Evolutionary conservation across 2,113 vertebrate species (phyloP).

Genomic region (Papio anubis): DNA sequence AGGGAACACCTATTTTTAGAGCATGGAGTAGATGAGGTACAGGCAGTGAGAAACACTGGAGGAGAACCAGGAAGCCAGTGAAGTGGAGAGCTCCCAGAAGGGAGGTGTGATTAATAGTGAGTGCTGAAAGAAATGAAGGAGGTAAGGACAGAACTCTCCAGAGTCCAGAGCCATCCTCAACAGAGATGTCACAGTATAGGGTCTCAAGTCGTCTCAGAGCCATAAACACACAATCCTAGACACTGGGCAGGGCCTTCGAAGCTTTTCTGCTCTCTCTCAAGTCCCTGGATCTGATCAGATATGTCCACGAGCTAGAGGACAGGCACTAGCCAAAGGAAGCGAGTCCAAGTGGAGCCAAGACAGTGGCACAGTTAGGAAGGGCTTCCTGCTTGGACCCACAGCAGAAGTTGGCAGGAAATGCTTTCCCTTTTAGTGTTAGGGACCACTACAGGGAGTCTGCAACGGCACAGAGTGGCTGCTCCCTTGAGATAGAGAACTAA

Average conservation of each 20-base stretch:
- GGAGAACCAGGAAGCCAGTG: neutral
- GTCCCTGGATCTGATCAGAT: neutral
- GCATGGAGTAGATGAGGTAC: constrained; percentile 15
- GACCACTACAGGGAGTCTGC: neutral
- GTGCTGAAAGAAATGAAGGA: neutral
- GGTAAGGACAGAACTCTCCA: neutral
- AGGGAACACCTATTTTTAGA: neutral
- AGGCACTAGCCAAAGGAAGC: neutral
- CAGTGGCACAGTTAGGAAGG: neutral
- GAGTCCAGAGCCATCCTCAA: neutral
- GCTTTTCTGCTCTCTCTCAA: neutral
- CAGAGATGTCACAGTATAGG: neutral
- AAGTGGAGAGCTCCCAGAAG: neutral
- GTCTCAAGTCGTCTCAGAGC: neutral
- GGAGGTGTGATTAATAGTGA: neutral
- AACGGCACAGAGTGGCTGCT: neutral
- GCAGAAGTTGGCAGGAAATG: neutral
- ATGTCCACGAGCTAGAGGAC: neutral
- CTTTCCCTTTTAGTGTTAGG: neutral
- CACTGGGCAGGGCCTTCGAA: neutral
- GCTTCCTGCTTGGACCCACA: neutral
- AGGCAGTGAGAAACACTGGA: neutral
- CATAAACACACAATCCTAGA: neutral
- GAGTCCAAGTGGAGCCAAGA: neutral
- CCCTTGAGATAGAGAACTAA: neutral